These are phyloP conservation scores for Fulmarus glacialis DNA, from an alignment of 2,113 vertebrate genomes.

Conservation along the genomic window DNA sequence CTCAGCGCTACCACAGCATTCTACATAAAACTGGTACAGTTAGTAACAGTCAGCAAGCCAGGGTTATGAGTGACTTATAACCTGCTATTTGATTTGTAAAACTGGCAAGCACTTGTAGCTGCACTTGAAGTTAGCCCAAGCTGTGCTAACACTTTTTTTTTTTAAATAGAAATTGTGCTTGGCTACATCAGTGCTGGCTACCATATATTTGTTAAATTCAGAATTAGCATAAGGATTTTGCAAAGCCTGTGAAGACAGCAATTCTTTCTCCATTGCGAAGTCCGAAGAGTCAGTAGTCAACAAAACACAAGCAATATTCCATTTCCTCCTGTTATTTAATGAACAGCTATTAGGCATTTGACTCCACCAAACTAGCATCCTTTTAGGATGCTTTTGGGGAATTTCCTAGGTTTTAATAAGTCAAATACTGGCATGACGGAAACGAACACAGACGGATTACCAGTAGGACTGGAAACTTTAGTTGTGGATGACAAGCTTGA, in stretches of 20 bases:
- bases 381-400: not conserved
- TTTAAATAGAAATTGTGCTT: not conserved
- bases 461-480: not conserved
- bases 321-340: not conserved
- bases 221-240: not conserved
- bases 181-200: not conserved
- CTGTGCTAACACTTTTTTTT: not conserved
- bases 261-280: not conserved
- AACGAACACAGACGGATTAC: not conserved
- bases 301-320: not conserved
- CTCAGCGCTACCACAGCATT: not conserved
- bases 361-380: not conserved
- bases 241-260: not conserved
- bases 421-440: not conserved
- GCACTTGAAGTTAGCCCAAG: not conserved
- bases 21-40: not conserved
- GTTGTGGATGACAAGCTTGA: not conserved
- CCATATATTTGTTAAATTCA: not conserved
- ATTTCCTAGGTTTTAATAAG: not conserved
- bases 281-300: not conserved
- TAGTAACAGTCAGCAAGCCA: not conserved
- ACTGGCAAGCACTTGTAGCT: not conserved
- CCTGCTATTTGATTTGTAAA: not conserved
- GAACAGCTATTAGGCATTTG: not conserved
- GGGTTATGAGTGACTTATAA: not conserved